phyloP scores from a whole-genome alignment of 2,797 vertebrate species.

The Eulemur mongoz region DNA sequence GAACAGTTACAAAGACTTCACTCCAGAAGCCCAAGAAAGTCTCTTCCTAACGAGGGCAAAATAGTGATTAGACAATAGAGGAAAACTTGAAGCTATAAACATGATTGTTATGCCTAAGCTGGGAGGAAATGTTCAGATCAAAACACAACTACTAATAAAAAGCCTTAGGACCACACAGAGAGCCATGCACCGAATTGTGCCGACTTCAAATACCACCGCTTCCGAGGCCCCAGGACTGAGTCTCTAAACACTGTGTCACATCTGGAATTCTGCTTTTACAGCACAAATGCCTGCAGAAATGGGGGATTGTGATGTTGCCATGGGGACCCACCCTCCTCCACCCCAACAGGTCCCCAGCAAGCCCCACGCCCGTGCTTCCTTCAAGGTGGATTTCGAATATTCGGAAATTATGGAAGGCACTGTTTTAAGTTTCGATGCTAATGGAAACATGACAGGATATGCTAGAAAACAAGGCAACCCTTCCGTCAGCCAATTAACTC shows the following conservation, averaged over 20 bases:
- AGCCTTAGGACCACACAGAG: constrained; percentile 74
- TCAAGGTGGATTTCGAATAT: constrained; percentile 55
- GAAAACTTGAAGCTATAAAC: constrained; percentile 63
- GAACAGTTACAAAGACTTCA: constrained; percentile 26
- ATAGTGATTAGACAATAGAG: constrained; percentile 78
- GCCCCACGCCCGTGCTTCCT: constrained; percentile 24
- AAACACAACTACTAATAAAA: constrained; percentile 76
- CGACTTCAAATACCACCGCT: constrained; percentile 61
- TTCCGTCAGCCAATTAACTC: constrained; percentile 16
- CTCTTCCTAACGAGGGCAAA: constrained; percentile 61
- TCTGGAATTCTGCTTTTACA: constrained; percentile 75
- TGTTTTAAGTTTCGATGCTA: constrained; percentile 39
- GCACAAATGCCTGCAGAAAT: constrained; percentile 59
- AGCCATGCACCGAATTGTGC: neutral
- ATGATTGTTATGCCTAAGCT: constrained; percentile 64
- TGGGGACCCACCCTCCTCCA: constrained; percentile 43
- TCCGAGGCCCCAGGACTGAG: neutral
- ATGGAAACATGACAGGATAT: constrained; percentile 33
- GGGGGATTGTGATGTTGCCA: constrained; percentile 54
- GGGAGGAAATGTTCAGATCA: constrained; percentile 73
- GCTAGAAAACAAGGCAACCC: neutral
- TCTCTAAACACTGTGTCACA: constrained; percentile 63
- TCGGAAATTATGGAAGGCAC: constrained; percentile 10
- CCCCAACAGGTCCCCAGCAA: neutral
- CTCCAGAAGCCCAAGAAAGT: constrained; percentile 45